Evolutionary conservation across 2,888 invertebrate species (phyloP).

Genomic region (Drosophila infuscata): DNA sequence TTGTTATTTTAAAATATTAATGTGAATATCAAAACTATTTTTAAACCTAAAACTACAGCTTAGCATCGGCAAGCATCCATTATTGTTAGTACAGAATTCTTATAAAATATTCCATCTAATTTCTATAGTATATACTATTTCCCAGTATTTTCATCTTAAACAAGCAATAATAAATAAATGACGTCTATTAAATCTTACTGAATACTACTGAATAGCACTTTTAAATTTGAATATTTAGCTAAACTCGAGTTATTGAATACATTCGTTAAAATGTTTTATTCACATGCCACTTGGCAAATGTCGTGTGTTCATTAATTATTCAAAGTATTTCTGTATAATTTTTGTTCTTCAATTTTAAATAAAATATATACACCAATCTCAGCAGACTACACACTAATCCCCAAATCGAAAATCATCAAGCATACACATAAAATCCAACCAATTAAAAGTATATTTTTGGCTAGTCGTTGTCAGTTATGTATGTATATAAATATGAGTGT

Average conservation of each 20-base stretch:
- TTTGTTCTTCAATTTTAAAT: background rate
- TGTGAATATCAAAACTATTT: background rate
- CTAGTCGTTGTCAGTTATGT: slow-evolving; percentile 3
- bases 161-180: background rate
- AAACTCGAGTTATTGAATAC: background rate
- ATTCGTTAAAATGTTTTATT: background rate
- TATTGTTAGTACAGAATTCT: background rate
- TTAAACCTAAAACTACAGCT: background rate
- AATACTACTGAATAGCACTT: background rate
- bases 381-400: background rate
- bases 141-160: background rate
- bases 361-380: slow-evolving; percentile 7
- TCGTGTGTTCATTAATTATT: slow-evolving; percentile 21
- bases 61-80: background rate
- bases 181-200: background rate
- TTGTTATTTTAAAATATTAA: background rate
- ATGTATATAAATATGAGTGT: slow-evolving; percentile 1
- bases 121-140: background rate
- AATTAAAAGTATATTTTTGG: slow-evolving; percentile 42
- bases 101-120: background rate
- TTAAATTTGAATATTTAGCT: background rate
- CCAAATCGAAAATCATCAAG: background rate
- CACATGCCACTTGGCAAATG: background rate
- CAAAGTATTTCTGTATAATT: background rate
- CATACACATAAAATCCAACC: slow-evolving; percentile 9